Base-by-base conservation (phyloP, 2,888 invertebrate genomes). In the Boloria selene region DNA sequence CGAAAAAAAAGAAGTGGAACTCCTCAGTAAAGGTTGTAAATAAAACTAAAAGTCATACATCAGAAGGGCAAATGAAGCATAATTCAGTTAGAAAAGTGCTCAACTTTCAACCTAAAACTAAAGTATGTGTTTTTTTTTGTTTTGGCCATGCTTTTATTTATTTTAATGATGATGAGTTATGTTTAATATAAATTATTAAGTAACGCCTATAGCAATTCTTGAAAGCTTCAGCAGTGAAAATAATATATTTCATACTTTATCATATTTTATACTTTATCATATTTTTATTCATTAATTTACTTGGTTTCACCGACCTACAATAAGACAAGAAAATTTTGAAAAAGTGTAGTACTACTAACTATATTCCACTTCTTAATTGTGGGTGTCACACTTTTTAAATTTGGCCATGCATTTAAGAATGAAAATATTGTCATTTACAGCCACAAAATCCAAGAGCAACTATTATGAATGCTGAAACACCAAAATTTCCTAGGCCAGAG, bases 61-160 rank as follows among this genome's bases (percentile, higher is more conserved):
- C 78, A 7, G 79, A 85, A 67, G 84, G 81, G 2, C 80, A 84
- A 26, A 71, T 83, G 65, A 85, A 81, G 69, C 70, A 82, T 62
- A 82, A 82, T 70, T 73, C 84, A 61, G 89, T 86, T 2, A 79
- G 87, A 71, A 91, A 92, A 84, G 81, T 84, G n/a, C 79, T 90
- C 0, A 82, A 87, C 65, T 89, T 89, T 73, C 86, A 86, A 70
- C 74, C 82, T 13, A 82, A 79, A 70, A 73, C 81, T 6, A 82
- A 79, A 71, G 85, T 84, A 66, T 76, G 77, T 16, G 3, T 42
- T 16, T 42, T 55, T 10, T 53, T 45, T 13, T 52, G 6, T 13
- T 42, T 13, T 26, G n/a, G 44, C n/a, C 16, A 47, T 10, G 31
- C 22, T 22, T 22, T 22, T 22, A 22, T 22, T 17, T 1, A 38